Evolutionary conservation across 2,797 vertebrate species (phyloP).

Genomic region (Spheniscus humboldti): DNA sequence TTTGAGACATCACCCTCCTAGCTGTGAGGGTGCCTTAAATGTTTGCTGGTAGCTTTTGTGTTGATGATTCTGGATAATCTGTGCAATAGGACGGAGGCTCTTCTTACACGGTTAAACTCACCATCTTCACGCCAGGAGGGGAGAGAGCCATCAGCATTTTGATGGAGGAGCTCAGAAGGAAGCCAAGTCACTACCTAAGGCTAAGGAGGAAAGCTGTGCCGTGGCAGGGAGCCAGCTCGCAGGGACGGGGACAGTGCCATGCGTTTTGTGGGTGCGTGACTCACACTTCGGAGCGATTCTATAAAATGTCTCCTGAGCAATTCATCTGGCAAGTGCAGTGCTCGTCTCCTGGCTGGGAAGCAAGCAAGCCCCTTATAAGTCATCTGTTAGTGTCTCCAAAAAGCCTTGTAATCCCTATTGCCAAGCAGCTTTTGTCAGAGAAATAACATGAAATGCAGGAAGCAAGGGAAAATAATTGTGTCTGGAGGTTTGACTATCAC

Average conservation of each 20-base stretch:
- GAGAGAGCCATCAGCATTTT: background rate
- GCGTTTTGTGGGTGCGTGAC: background rate
- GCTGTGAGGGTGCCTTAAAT: background rate
- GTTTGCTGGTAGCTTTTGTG: background rate
- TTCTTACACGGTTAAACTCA: background rate
- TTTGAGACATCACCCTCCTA: slow-evolving; percentile 8
- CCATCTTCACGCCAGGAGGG: background rate
- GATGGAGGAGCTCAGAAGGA: background rate
- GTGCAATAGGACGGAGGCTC: background rate
- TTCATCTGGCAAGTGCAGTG: background rate
- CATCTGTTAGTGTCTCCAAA: background rate
- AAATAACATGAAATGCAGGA: background rate
- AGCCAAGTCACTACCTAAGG: background rate
- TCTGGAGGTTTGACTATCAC: background rate
- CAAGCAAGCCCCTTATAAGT: background rate
- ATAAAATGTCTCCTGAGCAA: background rate
- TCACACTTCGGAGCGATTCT: background rate
- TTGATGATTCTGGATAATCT: background rate
- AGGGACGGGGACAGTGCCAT: background rate
- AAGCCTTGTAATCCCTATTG: slow-evolving; percentile 27
- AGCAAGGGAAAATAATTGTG: background rate
- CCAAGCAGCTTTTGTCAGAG: slow-evolving; percentile 15
- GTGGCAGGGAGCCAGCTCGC: background rate
- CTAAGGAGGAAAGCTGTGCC: background rate
- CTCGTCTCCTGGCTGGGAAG: background rate